Evolutionary conservation across 2,888 invertebrate genomes (phyloP), one percentile per base, ranked within the genome.

Genomic region (Prenolepis imparis): DNA sequence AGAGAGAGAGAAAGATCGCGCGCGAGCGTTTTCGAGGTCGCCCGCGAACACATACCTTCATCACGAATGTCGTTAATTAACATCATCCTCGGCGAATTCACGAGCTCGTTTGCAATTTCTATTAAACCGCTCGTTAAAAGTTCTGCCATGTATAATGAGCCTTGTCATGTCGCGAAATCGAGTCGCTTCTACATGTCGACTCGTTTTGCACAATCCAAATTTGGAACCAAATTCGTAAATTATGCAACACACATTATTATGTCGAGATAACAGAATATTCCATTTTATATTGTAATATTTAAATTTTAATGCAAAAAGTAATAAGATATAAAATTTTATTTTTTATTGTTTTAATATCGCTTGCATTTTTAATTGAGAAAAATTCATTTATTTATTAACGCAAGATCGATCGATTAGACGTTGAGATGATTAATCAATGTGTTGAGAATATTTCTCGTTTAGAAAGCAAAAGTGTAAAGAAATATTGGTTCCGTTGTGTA

Each of bases 41-140:
- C 1, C 24, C 75, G 28, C 41, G 11, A 52, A 24, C 66, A 12
- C 66, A 18, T 32, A 63, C 8, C 52, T 52, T 15, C 24, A 12
- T 52, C n/a, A 12, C 39, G 21, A 28, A 36, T 11, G 36, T 41
- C 57, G 44, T 72, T 80, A 72, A 80, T 80, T 72, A 72, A 72
- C 68, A 68, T 15, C n/a, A 28, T 66, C 12, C 12, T 11, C 57
- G 21, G 9, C 18, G 5, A 70, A 82, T 82, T 82, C 21, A 74
- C 44, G 66, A 59, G 28, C 48, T 44, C 21, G 39, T 67, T 59
- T 59, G 57, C 68, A 32, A 68, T 70, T 70, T 59, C 21, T 21
- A 78, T 70, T 18, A 44, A 70, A 66, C 24, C 55, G 44, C 78
- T 80, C 78, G 72, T 80, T 80, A 80, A 80, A 80, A 80, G 59